phyloP scores from a whole-genome alignment of 2,888 invertebrate genomes.

The Heliconius ethilla region DNA sequence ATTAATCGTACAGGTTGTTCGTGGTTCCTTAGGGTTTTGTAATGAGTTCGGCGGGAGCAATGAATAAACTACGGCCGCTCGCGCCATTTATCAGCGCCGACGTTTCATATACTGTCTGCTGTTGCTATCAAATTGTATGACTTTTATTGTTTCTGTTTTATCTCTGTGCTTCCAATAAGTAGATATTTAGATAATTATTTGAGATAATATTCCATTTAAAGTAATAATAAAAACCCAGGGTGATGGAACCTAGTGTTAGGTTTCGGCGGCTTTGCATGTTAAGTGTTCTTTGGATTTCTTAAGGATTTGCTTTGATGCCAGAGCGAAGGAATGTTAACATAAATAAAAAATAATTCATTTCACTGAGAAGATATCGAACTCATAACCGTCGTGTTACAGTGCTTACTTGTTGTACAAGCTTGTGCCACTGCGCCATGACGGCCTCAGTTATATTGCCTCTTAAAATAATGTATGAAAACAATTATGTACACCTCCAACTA shows the following conservation, averaged over 20 bases:
- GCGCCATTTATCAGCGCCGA: conserved; percentile 68
- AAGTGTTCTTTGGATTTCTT: too few species aligned
- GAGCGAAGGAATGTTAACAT: too few species aligned
- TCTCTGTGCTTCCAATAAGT: conserved; percentile 61
- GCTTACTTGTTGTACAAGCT: too few species aligned
- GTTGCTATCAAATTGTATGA: conserved; percentile 71
- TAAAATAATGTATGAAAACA: background rate
- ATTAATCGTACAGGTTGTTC: conserved; percentile 21
- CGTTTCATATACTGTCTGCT: conserved; percentile 72
- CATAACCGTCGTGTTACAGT: too few species aligned
- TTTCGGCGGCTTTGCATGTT: too few species aligned
- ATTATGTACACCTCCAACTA: background rate
- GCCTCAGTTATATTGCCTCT: too few species aligned
- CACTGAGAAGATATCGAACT: too few species aligned
- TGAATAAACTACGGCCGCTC: conserved; percentile 45
- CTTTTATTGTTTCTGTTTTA: conserved; percentile 66
- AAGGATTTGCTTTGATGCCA: too few species aligned
- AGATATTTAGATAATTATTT: conserved; percentile 49
- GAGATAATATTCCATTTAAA: background rate
- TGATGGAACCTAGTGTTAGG: too few species aligned
- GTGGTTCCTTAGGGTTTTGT: conserved; percentile 33
- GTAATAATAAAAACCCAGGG: too few species aligned
- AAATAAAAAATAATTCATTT: too few species aligned
- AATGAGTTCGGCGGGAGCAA: conserved; percentile 33
- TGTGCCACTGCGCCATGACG: too few species aligned